Evolutionary conservation across 2,888 invertebrate species (phyloP).

Genomic region (Ectemnius continuus): DNA sequence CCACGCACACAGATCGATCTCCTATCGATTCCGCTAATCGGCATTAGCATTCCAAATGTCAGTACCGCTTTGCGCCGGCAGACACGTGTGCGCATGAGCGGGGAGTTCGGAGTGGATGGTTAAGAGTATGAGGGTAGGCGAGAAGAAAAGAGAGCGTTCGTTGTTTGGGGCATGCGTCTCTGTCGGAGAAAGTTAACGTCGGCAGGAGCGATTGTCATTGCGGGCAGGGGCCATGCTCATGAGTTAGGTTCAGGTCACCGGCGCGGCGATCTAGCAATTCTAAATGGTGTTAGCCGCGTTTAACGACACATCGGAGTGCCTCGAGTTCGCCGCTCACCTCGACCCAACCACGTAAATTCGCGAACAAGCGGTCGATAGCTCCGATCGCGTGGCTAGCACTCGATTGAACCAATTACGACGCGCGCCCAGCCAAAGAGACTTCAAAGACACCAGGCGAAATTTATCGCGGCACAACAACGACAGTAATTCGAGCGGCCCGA

Average conservation of each 20-base stretch:
- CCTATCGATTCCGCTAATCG: conserved; percentile 62
- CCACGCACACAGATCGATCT: conserved; percentile 30
- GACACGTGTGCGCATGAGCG: neutral
- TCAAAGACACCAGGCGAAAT: conserved; percentile 43
- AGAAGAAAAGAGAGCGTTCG: too few relatives aligned
- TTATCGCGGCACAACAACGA: conserved; percentile 40
- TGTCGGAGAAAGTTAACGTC: conserved; percentile 53
- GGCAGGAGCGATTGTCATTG: too few relatives aligned
- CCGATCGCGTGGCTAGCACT: neutral
- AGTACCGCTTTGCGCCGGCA: conserved; percentile 33
- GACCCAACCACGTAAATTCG: conserved; percentile 20
- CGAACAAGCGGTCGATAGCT: conserved; percentile 22
- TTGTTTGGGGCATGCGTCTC: neutral
- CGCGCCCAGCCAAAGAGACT: conserved; percentile 31
- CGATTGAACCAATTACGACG: conserved; percentile 51
- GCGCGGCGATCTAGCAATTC: conserved; percentile 55
- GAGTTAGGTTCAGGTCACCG: conserved; percentile 22
- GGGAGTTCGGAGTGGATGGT: conserved; percentile 13
- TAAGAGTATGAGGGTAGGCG: conserved; percentile 12
- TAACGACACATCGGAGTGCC: conserved; percentile 42
- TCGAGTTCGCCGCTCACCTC: conserved; percentile 50
- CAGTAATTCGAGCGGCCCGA: conserved; percentile 40
- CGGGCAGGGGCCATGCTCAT: conserved; percentile 2
- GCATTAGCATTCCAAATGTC: conserved; percentile 67
- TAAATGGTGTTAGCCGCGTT: conserved; percentile 55